Percentiles rank a stretch among this genome's conserved stretches.
Evolutionary conservation across 1,140 invertebrate species (phyloP).

Genomic region (Bemisia tabaci): DNA sequence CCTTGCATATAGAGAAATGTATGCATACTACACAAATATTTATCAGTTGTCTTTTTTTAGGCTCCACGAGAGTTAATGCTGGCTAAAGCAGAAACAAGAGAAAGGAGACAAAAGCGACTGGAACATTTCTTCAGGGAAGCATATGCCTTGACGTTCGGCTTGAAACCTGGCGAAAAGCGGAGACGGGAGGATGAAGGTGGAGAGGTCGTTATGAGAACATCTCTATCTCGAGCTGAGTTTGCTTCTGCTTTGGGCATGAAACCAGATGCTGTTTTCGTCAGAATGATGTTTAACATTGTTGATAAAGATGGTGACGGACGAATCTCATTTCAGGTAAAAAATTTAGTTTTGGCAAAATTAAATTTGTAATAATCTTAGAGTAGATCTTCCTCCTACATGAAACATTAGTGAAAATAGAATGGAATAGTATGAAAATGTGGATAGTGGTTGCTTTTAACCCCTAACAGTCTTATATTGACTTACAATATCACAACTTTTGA

Average conservation of each 20-base stretch:
- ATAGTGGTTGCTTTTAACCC: no score
- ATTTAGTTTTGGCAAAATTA: not conserved
- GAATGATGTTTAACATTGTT: slow-evolving; percentile 98
- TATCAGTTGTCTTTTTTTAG: slow-evolving; percentile 21
- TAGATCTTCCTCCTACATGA: no score
- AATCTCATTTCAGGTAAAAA: slow-evolving; percentile 83
- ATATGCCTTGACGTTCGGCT: slow-evolving; percentile 84
- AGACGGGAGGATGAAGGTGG: slow-evolving; percentile 24
- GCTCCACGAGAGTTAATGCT: slow-evolving; percentile 71
- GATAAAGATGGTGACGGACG: slow-evolving; percentile 91
- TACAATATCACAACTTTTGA: no score
- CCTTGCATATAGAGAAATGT: no score
- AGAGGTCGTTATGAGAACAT: slow-evolving; percentile 79
- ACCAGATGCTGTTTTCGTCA: slow-evolving; percentile 89
- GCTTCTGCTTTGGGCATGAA: slow-evolving; percentile 95
- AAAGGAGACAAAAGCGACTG: slow-evolving; percentile 80
- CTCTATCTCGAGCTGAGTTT: slow-evolving; percentile 88
- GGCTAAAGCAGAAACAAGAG: slow-evolving; percentile 87
- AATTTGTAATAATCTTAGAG: no score
- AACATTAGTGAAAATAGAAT: no score
- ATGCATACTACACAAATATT: no score
- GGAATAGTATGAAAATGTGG: no score
- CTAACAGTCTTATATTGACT: no score
- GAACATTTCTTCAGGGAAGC: slow-evolving; percentile 98
- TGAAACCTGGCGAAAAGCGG: slow-evolving; percentile 46